Evolutionary conservation across 2,888 invertebrate genomes (phyloP).

Genomic region (Tuta absoluta): DNA sequence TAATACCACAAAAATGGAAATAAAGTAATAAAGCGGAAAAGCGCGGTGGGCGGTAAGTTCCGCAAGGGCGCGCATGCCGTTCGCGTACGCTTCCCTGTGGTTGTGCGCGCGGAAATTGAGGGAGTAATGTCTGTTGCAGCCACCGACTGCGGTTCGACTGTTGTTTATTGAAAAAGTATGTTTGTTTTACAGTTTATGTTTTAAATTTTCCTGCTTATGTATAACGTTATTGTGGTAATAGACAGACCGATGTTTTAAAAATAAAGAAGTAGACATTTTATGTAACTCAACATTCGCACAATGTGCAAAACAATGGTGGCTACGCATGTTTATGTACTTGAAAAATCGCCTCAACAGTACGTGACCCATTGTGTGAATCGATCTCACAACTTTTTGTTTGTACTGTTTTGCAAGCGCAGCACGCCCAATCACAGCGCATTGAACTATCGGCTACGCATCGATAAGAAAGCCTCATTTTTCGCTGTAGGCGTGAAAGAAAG

Average conservation of each 20-base stretch:
- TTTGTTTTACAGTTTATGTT: not conserved
- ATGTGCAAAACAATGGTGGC: not conserved
- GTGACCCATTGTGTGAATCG: slow-evolving; percentile 18
- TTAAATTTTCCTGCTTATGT: no score
- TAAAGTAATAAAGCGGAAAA: slow-evolving; percentile 23
- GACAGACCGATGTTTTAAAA: no score
- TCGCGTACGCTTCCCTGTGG: slow-evolving; percentile 51
- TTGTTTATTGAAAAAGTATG: not conserved
- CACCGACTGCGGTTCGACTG: not conserved
- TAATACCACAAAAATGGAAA: no score
- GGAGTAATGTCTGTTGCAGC: slow-evolving; percentile 14
- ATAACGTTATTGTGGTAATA: not conserved
- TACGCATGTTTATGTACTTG: slow-evolving; percentile 4
- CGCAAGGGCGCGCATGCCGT: slow-evolving; percentile 44
- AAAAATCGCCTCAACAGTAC: slow-evolving; percentile 1
- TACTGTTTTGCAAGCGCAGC: slow-evolving; percentile 23
- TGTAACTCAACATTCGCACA: not conserved
- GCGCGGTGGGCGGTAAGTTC: slow-evolving; percentile 39
- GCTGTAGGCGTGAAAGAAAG: slow-evolving; percentile 64
- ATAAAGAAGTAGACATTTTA: no score
- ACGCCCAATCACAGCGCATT: slow-evolving; percentile 37
- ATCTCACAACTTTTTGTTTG: slow-evolving; percentile 18
- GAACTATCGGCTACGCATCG: slow-evolving; percentile 48
- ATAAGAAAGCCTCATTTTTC: slow-evolving; percentile 66
- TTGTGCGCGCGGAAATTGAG: slow-evolving; percentile 48